Conservation (phyloP, 1,140 invertebrate species). For the Coelopa frigida region DNA sequence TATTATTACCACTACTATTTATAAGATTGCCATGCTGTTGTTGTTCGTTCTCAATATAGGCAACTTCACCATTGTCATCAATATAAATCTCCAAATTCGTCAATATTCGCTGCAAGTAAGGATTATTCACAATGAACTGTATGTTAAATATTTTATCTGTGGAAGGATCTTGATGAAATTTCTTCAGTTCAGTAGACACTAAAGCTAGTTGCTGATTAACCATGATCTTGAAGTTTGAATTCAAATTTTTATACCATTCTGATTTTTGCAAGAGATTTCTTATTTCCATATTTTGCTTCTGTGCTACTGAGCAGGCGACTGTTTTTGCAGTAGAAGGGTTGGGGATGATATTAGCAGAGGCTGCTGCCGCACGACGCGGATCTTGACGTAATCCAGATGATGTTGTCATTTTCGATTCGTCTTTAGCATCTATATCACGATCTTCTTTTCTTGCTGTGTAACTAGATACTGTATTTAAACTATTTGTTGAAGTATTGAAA, state of each 20-base stretch:
- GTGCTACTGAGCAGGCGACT: background rate
- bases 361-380: constrained; percentile 11
- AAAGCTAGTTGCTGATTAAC: constrained; percentile 57
- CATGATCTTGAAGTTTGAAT: constrained; percentile 59
- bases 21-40: constrained; percentile 24
- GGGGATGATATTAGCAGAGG: constrained; percentile 9
- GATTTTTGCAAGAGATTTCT: constrained; percentile 55
- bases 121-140: constrained; percentile 47
- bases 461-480: too few relatives aligned
- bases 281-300: constrained; percentile 46
- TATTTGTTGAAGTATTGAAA: too few relatives aligned
- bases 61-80: constrained; percentile 50
- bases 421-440: too few relatives aligned
- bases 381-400: constrained; percentile 4
- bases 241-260: constrained; percentile 58
- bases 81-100: constrained; percentile 50
- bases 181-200: constrained; percentile 53
- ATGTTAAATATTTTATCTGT: constrained; percentile 50
- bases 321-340: background rate
- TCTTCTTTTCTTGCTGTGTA: too few relatives aligned
- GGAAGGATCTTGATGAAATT: constrained; percentile 49
- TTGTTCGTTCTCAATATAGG: constrained; percentile 45
- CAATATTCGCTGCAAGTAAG: constrained; percentile 50
- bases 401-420: background rate
- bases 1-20: background rate